Evolutionary conservation across 2,113 vertebrate genomes (phyloP).

Genomic region (Herpailurus yagouaroundi): DNA sequence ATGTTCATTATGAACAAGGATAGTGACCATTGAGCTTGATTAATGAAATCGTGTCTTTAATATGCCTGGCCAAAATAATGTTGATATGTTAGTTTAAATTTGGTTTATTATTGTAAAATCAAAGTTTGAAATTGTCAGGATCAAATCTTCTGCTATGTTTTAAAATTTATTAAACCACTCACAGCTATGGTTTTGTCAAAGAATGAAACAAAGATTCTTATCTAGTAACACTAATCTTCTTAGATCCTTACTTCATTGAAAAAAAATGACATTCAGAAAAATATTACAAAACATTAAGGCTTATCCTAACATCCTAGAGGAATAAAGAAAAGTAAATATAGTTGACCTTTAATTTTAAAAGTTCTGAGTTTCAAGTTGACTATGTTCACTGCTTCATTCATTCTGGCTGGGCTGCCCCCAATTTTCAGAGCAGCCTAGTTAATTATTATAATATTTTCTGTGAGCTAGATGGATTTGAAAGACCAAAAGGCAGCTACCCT

Average conservation of each 20-base stretch:
- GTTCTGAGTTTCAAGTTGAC: neutral
- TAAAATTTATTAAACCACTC: neutral
- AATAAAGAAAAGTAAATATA: constrained; percentile 20
- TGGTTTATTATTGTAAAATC: neutral
- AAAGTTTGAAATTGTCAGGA: neutral
- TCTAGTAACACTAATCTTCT: neutral
- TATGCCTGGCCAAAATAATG: neutral
- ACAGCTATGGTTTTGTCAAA: neutral
- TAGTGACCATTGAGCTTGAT: neutral
- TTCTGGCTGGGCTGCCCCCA: neutral
- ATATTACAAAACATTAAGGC: neutral
- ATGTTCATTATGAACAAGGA: neutral
- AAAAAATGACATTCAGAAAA: neutral
- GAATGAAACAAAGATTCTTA: neutral
- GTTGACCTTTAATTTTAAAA: constrained; percentile 4
- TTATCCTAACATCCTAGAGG: neutral
- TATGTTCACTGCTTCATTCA: neutral
- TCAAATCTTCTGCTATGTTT: neutral
- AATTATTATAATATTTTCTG: neutral
- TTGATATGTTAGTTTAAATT: neutral
- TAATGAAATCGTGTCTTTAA: neutral
- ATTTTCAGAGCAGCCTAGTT: neutral
- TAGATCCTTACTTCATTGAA: neutral
- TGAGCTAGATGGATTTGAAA: constrained; percentile 31
- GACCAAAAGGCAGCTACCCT: neutral